phyloP scores from a whole-genome alignment of 2,113 vertebrate genomes.

The Epinephelus fuscoguttatus region DNA sequence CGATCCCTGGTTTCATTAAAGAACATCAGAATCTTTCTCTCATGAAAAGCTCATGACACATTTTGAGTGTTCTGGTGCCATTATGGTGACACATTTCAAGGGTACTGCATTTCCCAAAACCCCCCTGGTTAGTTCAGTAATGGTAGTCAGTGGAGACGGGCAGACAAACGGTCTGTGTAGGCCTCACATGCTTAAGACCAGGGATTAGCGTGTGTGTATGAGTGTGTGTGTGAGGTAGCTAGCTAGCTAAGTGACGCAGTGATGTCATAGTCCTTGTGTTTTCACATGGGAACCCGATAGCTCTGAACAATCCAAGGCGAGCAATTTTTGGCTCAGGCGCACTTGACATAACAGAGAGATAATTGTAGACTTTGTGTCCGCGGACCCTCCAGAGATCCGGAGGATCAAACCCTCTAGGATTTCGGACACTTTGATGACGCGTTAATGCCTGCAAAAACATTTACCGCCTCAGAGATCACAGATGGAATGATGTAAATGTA shows the following conservation, averaged over 20 bases:
- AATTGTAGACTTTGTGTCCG: slow-evolving; percentile 77
- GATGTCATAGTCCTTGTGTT: slow-evolving; percentile 78
- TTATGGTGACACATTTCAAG: slow-evolving; percentile 35
- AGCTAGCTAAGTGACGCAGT: slow-evolving; percentile 71
- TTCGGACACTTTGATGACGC: slow-evolving; percentile 77
- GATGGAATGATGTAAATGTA: slow-evolving; percentile 67
- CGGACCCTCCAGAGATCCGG: slow-evolving; percentile 67
- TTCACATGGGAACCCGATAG: slow-evolving; percentile 80
- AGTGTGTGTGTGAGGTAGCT: slow-evolving; percentile 58
- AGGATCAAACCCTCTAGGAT: slow-evolving; percentile 73
- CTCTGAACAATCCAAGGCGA: slow-evolving; percentile 73
- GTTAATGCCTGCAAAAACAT: slow-evolving; percentile 81
- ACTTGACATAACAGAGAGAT: slow-evolving; percentile 80
- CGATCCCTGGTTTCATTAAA: neutral
- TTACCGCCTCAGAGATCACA: slow-evolving; percentile 76
- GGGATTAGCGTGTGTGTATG: slow-evolving; percentile 41
- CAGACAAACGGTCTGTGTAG: slow-evolving; percentile 39
- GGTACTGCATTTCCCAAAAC: slow-evolving; percentile 34
- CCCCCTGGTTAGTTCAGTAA: slow-evolving; percentile 19
- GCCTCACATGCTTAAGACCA: slow-evolving; percentile 47
- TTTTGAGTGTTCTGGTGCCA: neutral
- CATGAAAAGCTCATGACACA: neutral
- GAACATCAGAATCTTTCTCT: neutral
- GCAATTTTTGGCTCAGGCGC: slow-evolving; percentile 80
- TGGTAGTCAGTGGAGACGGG: slow-evolving; percentile 14